Evolutionary conservation across 2,113 vertebrate species (phyloP).

Genomic region (Saccopteryx bilineata): DNA sequence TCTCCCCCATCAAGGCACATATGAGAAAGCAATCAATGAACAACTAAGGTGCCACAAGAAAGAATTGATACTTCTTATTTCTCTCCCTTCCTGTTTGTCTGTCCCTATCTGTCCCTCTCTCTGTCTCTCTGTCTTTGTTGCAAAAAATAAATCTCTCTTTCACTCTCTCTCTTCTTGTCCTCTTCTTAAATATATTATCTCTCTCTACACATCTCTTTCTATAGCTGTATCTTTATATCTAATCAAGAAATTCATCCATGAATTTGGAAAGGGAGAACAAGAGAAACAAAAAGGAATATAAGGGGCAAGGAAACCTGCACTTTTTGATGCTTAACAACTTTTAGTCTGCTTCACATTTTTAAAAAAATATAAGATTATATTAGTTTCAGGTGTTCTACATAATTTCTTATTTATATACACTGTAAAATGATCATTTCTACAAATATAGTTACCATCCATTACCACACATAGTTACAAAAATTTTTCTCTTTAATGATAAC

Average conservation of each 20-base stretch:
- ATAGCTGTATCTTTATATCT: background rate
- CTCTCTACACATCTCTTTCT: background rate
- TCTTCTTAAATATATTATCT: background rate
- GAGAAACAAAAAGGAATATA: background rate
- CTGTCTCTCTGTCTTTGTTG: no score
- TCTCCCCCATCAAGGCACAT: no score
- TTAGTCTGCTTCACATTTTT: background rate
- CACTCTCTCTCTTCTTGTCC: background rate
- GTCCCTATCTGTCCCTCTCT: no score
- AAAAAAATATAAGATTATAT: background rate
- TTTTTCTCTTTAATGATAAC: background rate
- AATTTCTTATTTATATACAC: background rate
- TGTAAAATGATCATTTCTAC: background rate
- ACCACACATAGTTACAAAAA: background rate
- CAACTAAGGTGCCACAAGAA: no score
- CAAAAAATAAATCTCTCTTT: no score
- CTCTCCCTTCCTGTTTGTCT: no score
- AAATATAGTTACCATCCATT: background rate
- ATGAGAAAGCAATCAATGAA: no score
- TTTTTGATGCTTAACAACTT: background rate
- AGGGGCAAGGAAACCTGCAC: background rate
- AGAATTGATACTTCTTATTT: no score
- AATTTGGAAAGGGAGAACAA: constrained; percentile 3
- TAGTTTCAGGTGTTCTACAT: background rate
- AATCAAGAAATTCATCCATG: background rate